Conservation (phyloP, 2,797 vertebrate species). For the Malurus leucopterus region DNA sequence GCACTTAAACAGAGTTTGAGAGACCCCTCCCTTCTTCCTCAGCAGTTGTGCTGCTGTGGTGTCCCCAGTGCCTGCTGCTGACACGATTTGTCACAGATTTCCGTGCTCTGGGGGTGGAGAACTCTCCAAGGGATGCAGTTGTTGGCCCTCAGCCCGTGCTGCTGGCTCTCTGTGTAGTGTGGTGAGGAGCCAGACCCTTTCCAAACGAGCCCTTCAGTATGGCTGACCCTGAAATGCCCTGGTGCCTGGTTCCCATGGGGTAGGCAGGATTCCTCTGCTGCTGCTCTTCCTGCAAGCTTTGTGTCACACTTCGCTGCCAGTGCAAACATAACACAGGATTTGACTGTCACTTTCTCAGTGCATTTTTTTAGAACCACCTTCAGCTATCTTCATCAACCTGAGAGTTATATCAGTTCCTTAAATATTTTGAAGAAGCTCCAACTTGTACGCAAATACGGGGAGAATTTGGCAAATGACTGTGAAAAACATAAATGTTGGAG, state of each 20-base stretch:
- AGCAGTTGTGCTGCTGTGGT: background rate
- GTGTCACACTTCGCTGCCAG: background rate
- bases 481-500: background rate
- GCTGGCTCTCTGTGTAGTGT: background rate
- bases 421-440: background rate
- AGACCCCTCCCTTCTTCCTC: background rate
- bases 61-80: background rate
- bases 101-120: background rate
- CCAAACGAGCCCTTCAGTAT: background rate
- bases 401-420: background rate
- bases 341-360: conserved; percentile 3
- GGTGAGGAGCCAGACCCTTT: background rate
- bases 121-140: background rate
- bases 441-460: background rate
- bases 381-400: background rate
- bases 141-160: background rate
- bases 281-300: background rate
- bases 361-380: conserved; percentile 19
- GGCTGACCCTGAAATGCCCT: background rate
- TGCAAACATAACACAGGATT: conserved; percentile 9
- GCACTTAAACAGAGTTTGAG: background rate
- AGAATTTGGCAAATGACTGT: background rate
- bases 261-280: background rate
- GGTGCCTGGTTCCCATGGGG: background rate
- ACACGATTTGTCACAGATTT: background rate